A percentile compares a stretch with the other conserved stretches of the same genome.
phyloP scores from a whole-genome alignment of 2,113 vertebrate species.

The Sceloporus undulatus region DNA sequence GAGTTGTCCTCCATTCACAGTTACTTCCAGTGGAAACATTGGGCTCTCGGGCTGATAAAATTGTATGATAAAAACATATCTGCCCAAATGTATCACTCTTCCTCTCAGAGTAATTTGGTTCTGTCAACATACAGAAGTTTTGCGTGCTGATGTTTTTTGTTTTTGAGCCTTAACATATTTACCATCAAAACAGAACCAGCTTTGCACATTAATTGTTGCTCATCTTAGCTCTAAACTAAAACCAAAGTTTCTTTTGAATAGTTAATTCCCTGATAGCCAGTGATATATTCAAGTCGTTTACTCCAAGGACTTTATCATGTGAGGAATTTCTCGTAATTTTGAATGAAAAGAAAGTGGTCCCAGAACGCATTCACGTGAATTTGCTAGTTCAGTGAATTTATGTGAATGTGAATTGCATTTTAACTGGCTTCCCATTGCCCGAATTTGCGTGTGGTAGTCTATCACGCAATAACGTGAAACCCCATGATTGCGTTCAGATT shows the following conservation, averaged over 20 bases:
- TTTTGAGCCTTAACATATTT: constrained; percentile 17
- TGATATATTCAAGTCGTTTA: no score
- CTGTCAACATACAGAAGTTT: constrained; percentile 73
- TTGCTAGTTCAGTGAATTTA: no score
- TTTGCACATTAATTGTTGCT: not conserved
- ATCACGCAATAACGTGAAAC: no score
- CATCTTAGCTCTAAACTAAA: not conserved
- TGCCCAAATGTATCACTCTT: constrained; percentile 76
- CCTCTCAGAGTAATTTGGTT: constrained; percentile 83
- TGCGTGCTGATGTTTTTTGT: not conserved
- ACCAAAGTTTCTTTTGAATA: not conserved
- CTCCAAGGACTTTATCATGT: no score
- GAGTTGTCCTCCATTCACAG: constrained; percentile 73
- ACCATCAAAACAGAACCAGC: not conserved
- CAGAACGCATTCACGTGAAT: no score
- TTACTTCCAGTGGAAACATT: constrained; percentile 81
- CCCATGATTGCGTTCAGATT: no score
- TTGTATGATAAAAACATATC: constrained; percentile 85
- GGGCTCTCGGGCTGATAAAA: constrained; percentile 85
- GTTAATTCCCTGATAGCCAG: not conserved
- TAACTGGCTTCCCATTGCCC: no score
- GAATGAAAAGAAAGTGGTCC: no score
- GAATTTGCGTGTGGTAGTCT: no score
- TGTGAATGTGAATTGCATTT: no score
- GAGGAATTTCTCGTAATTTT: no score